Evolutionary conservation across 2,113 vertebrate genomes (phyloP), one percentile per base, ranked within the genome.

Genomic region (Vulpes vulpes): DNA sequence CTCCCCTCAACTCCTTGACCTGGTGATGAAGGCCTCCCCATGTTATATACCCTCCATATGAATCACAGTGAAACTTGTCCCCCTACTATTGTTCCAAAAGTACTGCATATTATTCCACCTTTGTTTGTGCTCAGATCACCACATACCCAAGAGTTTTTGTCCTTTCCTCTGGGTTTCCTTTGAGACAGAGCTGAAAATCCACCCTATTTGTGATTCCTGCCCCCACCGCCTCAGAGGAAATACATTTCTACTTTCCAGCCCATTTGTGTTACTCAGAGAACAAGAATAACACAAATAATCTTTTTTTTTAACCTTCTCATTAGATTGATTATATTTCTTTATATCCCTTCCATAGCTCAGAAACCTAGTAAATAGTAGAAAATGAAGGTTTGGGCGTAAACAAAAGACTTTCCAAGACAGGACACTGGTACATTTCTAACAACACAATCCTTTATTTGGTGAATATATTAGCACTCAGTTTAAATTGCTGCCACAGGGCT

Each of bases 381-480:
- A 60, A 85, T 57, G 23, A 94, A 94, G 32, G 27, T 81, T 51
- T 94, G 86, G 79, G 64, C 0, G 8, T 64, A 79, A 35, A 95
- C n/a, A 43, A 94, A 80, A 91, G 17, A 23, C 9, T 35, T 17
- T 80, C 62, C 55, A 62, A 89, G 73, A 91, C 67, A 80, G 65
- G 9, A 79, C 11, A 3, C 3, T 3, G 0, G 71, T 86, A 60
- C 11, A 59, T 94, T 94, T 91, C 79, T 91, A 11, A 55, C 38
- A 25, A 12, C 8, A 74, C n/a, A 16, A 96, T 80, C 38, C 81
- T 69, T 83, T 97, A 93, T 98, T 97, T 97, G 92, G 32, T 32
- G 83, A 86, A 90, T 89, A 60, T 62, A 74, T 55, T 38, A 17
- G 32, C 14, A 3, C 25, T n/a, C 49, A 1, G 89, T 92, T 85